Percentiles rank a stretch among this genome's conserved stretches.
These are phyloP conservation scores for Orcinus orca DNA, from an alignment of 2,113 vertebrate species.

Conservation along the genomic window DNA sequence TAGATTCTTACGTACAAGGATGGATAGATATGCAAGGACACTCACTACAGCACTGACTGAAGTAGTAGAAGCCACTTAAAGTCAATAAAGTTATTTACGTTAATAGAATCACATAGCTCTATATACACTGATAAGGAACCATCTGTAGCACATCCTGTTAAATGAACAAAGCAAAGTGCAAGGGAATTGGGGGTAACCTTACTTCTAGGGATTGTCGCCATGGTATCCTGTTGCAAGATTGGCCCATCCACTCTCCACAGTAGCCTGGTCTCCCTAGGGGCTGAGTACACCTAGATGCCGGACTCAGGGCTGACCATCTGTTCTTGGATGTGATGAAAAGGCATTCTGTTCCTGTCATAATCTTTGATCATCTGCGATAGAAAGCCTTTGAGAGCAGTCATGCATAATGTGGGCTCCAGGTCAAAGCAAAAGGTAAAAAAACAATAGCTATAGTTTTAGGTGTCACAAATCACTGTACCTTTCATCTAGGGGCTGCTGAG, in stretches of 20 bases:
- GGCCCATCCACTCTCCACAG: not conserved
- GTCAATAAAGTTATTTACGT: not conserved
- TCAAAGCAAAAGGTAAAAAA: conserved; percentile 93
- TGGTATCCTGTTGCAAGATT: not conserved
- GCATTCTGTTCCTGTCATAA: conserved; percentile 92
- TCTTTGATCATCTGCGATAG: conserved; percentile 88
- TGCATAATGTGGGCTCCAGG: conserved; percentile 94
- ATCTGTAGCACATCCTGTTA: not conserved
- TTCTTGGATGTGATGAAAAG: conserved; percentile 93
- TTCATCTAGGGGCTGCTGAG: conserved; percentile 88
- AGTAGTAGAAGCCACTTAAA: not conserved
- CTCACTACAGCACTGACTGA: not conserved
- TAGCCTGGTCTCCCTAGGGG: not conserved
- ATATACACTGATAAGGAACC: not conserved
- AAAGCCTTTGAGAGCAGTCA: conserved; percentile 70
- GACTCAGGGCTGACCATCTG: conserved; percentile 90
- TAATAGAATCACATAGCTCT: not conserved
- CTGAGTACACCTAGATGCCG: conserved; percentile 83
- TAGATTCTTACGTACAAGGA: not conserved
- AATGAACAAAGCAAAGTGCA: not conserved
- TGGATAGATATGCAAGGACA: not conserved
- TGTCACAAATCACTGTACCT: conserved; percentile 91
- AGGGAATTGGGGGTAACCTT: not conserved
- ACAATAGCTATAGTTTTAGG: conserved; percentile 88
- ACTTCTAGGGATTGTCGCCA: not conserved